Evolutionary conservation across 1,140 invertebrate genomes (phyloP), one percentile per base, ranked within the genome.

Genomic region (Amyelois transitella): DNA sequence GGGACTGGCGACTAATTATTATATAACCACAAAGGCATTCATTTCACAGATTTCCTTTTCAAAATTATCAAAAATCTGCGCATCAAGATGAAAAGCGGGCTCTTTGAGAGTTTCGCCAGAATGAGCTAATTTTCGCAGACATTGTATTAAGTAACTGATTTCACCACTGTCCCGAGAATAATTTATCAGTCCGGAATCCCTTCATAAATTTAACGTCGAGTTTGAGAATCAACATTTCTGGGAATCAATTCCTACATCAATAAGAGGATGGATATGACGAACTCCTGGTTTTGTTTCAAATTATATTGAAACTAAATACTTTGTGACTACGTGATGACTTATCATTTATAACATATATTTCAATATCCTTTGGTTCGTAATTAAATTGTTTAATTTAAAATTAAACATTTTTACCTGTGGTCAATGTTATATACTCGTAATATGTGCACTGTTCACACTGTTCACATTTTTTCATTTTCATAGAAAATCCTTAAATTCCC

Each of bases 111-210:
- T n/a, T n/a, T n/a, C 14, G 7, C n/a, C 21, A 8, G 21, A 53
- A 53, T 17, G 38, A 18, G 14, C 51, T 53, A 53, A 51, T 51
- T 25, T 51, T 51, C 50, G 28, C 50, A 2, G 50, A 51, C 50
- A 18, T 51, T 38, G 50, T 51, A 43, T 43, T 38, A 51, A 51
- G 50, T 51, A 51, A 51, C 50, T 43, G 50, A 45, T 53, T 53
- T 53, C 38, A 24, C 38, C 51, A 53, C 51, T 20, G 45, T 43
- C 8, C 6, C 19, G 32, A 12, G 51, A 53, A 53, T 53, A 53
- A 44, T 53, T 53, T 53, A 53, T 45, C 38, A 53, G 18, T 10
- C 51, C 5, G 20, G 22, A 53, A 53, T 53, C 43, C 51, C n/a
- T 53, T 53, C 19, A 53, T 53, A 51, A 51, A 53, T 53, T 43